Evolutionary conservation across 2,888 invertebrate genomes (phyloP).

Genomic region (Deroplatys truncata): DNA sequence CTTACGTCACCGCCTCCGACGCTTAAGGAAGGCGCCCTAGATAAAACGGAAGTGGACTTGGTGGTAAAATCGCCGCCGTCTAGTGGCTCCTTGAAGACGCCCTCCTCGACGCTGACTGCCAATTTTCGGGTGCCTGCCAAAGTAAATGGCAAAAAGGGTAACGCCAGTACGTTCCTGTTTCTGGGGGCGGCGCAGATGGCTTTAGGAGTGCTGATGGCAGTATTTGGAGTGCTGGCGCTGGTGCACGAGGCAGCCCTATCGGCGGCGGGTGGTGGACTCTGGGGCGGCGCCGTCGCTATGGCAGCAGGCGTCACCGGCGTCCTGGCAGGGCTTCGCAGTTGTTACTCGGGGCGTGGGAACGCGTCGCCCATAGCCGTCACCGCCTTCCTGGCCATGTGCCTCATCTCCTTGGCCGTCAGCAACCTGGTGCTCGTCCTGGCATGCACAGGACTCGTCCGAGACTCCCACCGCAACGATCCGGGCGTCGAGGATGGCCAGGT

Average conservation of each 20-base stretch:
- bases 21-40: not conserved
- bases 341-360: slow-evolving; percentile 24
- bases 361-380: slow-evolving; percentile 32
- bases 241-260: slow-evolving; percentile 37
- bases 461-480: slow-evolving; percentile 27
- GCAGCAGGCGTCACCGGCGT: slow-evolving; percentile 35
- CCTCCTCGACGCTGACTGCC: not conserved
- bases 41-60: slow-evolving; percentile 4
- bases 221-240: slow-evolving; percentile 37
- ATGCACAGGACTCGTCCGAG: slow-evolving; percentile 40
- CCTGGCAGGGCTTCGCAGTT: slow-evolving; percentile 36
- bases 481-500: not conserved
- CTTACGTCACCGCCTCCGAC: not conserved
- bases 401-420: slow-evolving; percentile 39
- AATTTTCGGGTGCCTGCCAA: not conserved
- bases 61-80: slow-evolving; percentile 32
- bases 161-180: slow-evolving; percentile 27
- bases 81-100: slow-evolving; percentile 9
- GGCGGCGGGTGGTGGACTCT: slow-evolving; percentile 37
- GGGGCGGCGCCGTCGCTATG: slow-evolving; percentile 37
- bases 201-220: slow-evolving; percentile 37
- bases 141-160: not conserved
- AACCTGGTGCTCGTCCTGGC: slow-evolving; percentile 41
- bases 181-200: slow-evolving; percentile 34
- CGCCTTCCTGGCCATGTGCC: slow-evolving; percentile 39